Evolutionary conservation across 2,888 invertebrate genomes (phyloP).

Genomic region (Oscheius sp.): DNA sequence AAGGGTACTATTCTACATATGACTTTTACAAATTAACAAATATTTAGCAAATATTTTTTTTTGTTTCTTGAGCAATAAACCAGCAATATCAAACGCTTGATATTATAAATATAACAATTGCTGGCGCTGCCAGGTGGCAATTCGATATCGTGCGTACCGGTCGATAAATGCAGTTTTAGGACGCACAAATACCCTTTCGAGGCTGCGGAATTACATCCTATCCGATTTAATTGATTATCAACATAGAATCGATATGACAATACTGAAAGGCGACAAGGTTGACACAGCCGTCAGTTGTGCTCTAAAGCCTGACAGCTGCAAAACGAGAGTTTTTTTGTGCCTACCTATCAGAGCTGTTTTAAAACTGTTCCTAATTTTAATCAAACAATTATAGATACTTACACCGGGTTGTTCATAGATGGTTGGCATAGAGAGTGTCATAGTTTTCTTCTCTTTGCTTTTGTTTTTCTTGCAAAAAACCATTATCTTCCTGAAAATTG

Average conservation of each 20-base stretch:
- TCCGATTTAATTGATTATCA: background rate
- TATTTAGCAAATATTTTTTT: no score
- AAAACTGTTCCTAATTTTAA: background rate
- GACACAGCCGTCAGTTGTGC: conserved; percentile 28
- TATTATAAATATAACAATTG: conserved; percentile 7
- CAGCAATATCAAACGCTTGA: no score
- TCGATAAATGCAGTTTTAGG: conserved; percentile 24
- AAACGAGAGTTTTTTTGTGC: background rate
- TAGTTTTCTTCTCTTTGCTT: conserved; percentile 10
- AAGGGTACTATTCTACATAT: no score
- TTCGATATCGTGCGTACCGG: conserved; percentile 25
- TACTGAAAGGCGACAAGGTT: conserved; percentile 17
- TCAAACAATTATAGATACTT: background rate
- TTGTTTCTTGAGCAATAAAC: no score
- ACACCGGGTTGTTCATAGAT: conserved; percentile 22
- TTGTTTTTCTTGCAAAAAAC: conserved; percentile 23
- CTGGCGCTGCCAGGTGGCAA: conserved; percentile 18
- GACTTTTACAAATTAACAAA: no score
- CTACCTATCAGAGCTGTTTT: conserved; percentile 6
- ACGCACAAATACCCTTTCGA: no score
- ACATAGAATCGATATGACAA: conserved; percentile 17
- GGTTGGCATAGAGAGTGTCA: conserved; percentile 7
- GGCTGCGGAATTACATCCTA: no score
- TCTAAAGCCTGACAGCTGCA: conserved; percentile 18
- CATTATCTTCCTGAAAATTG: background rate